Evolutionary conservation across 1,140 invertebrate species (phyloP).

Genomic region (Portunus trituberculatus): DNA sequence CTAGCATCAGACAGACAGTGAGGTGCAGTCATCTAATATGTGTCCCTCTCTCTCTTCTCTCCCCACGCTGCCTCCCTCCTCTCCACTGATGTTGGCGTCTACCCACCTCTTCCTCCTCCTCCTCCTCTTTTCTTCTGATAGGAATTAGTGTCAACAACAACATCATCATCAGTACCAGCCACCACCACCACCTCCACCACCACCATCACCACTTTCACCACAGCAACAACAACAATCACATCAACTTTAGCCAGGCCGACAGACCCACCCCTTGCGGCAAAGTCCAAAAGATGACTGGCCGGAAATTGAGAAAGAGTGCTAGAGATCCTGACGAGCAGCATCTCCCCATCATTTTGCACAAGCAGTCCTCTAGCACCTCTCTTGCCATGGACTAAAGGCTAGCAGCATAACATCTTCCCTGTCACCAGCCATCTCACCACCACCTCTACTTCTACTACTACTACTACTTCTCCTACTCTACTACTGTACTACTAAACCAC

Average conservation of each 20-base stretch:
- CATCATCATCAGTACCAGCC: constrained; percentile 52
- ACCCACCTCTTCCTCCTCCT: constrained; percentile 14
- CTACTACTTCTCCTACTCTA: background rate
- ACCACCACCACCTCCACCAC: background rate
- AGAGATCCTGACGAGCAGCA: constrained; percentile 65
- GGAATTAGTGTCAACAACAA: constrained; percentile 72
- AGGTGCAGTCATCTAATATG: constrained; percentile 58
- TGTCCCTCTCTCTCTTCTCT: constrained; percentile 69
- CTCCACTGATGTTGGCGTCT: constrained; percentile 52
- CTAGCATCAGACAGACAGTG: background rate
- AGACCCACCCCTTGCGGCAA: constrained; percentile 62
- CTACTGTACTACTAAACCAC: background rate
- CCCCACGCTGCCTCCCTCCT: constrained; percentile 72
- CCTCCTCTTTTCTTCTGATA: constrained; percentile 54
- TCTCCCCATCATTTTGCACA: constrained; percentile 67
- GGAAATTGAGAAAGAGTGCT: constrained; percentile 62
- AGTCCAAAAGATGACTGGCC: constrained; percentile 68
- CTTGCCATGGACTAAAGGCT: constrained; percentile 44
- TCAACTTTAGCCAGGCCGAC: constrained; percentile 67
- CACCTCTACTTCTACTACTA: background rate
- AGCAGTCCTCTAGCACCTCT: constrained; percentile 63
- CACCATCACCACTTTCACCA: background rate
- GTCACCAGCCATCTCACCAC: constrained; percentile 29
- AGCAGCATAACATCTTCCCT: background rate
- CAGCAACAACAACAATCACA: constrained; percentile 63